A percentile compares a stretch with the other conserved stretches of the same genome.
phyloP scores from a whole-genome alignment of 2,113 vertebrate species.

The Clarias batrachus region DNA sequence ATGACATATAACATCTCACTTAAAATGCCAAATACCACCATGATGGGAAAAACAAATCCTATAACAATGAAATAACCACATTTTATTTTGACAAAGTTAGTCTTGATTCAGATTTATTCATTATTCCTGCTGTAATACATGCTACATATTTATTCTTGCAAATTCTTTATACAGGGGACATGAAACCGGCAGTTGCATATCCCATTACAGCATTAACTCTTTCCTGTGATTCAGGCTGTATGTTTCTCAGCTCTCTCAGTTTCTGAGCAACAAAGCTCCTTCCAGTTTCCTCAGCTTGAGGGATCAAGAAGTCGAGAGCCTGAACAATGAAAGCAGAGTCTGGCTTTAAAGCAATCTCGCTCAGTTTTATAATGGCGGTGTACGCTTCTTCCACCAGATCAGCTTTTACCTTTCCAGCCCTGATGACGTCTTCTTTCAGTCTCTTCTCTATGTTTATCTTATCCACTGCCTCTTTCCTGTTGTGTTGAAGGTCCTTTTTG shows the following conservation, averaged over 20 bases:
- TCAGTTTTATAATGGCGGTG: slow-evolving; percentile 19
- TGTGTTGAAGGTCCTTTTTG: not conserved
- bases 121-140: not conserved
- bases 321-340: slow-evolving; percentile 40
- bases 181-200: not conserved
- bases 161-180: not conserved
- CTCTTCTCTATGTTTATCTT: not conserved
- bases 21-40: too few relatives aligned
- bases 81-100: too few relatives aligned
- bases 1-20: too few relatives aligned
- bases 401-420: not conserved
- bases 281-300: slow-evolving; percentile 29
- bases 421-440: not conserved
- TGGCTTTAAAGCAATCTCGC: slow-evolving; percentile 39
- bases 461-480: not conserved
- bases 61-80: too few relatives aligned
- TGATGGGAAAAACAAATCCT: too few relatives aligned
- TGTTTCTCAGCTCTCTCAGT: slow-evolving; percentile 28
- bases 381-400: slow-evolving; percentile 23
- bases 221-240: not conserved
- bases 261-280: not conserved
- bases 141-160: not conserved
- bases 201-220: not conserved
- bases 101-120: not conserved
- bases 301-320: slow-evolving; percentile 47